These are phyloP conservation scores for Drosophila arawakana DNA, from an alignment of 1,140 invertebrate species.

Conservation along the genomic window DNA sequence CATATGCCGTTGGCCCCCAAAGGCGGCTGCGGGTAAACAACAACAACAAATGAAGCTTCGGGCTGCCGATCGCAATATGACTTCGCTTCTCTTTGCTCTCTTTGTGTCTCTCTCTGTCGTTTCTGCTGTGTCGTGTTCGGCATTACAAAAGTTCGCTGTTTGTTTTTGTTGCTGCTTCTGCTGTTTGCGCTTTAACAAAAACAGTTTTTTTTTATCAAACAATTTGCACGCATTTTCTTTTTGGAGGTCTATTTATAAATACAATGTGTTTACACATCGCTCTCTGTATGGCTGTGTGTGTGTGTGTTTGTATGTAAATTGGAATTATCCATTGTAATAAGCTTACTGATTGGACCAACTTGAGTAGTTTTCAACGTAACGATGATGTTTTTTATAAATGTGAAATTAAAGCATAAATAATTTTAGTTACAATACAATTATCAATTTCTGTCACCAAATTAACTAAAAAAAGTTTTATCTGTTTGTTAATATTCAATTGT, in stretches of 20 bases:
- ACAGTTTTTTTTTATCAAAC: slow-evolving; percentile 27
- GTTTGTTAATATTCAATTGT: neutral
- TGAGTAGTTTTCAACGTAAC: neutral
- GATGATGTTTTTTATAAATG: neutral
- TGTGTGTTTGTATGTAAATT: slow-evolving; percentile 3
- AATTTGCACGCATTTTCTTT: slow-evolving; percentile 39
- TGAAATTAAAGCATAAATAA: neutral
- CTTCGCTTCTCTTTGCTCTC: slow-evolving; percentile 6
- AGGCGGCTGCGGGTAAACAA: slow-evolving; percentile 44
- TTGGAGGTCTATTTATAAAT: slow-evolving; percentile 33
- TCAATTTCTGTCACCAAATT: neutral
- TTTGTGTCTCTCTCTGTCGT: slow-evolving; percentile 9
- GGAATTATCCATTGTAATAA: slow-evolving; percentile 8
- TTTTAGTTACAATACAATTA: slow-evolving; percentile 1
- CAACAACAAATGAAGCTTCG: slow-evolving; percentile 41
- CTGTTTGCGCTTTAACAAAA: slow-evolving; percentile 13
- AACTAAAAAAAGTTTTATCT: neutral
- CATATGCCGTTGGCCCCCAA: slow-evolving; percentile 72
- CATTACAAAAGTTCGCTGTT: slow-evolving; percentile 25
- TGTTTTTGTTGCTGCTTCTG: slow-evolving; percentile 3
- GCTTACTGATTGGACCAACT: slow-evolving; percentile 2
- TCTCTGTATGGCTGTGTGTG: neutral
- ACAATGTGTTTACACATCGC: slow-evolving; percentile 20
- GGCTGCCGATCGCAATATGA: slow-evolving; percentile 30
- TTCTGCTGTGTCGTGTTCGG: slow-evolving; percentile 10